Base-by-base conservation (phyloP, 2,797 vertebrate species). In the Darevskia mixta region DNA sequence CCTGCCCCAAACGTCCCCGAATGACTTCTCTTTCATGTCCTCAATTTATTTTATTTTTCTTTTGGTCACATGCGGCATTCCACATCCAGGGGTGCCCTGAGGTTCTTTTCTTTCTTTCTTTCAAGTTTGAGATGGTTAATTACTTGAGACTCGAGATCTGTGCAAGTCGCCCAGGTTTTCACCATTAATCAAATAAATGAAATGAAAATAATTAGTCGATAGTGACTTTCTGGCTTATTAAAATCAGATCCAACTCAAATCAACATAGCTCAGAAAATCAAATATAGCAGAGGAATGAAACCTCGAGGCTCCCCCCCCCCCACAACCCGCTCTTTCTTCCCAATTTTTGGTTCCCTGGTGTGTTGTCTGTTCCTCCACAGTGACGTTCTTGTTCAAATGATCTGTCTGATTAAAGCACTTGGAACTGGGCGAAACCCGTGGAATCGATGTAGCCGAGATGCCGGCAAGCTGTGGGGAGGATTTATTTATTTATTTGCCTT, bases 131-230 rank as follows among this genome's bases (percentile, higher is more conserved):
- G 82, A 92, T 95, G 93, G 95, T 95, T 96, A 96, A 96, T 95
- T 95, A 93, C 89, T 94, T 91, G n/a, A 86, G 96, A 94, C 90
- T 95, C 89, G 93, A 95, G 92, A 91, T 93, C 94, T 88, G 77
- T 93, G 94, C 89, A 95, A 93, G 78, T 95, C 95, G 93, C 94
- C 90, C 93, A 95, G 95, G 82, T 95, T 96, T 96, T 95, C 91
- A 95, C 92, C 92, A 95, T 96, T 95, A 96, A 96, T 96, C 94
- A 96, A 92, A 94, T 93, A 96, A 97, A 95, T 94, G 90, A 96
- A 95, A 93, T 96, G 92, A 96, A 96, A 96, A 95, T 96, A 94
- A 96, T 95, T 96, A 95, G 92, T 94, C 93, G 83, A 0, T 93
- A 91, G 93, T 95, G 90, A 95, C 93, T 94, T 95, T 95, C 92